Conservation (phyloP, 2,113 vertebrate species). For the Sinocyclocheilus maitianheensis region DNA sequence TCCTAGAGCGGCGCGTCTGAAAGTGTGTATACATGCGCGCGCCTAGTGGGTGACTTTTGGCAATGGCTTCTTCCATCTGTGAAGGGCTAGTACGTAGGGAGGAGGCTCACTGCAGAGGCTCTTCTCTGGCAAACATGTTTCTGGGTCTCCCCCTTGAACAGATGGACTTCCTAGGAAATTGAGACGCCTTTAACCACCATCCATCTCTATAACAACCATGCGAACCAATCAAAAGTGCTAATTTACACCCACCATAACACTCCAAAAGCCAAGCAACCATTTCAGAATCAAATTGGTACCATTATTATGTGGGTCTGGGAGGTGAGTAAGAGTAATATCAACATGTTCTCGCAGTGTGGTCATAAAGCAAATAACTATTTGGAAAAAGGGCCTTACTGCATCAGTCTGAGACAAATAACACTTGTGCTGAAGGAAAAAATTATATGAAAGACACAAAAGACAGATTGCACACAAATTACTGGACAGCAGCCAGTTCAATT, state of each 20-base stretch:
- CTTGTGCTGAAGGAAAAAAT: not conserved
- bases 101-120: conserved; percentile 7
- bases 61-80: conserved; percentile 49
- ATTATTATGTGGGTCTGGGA: conserved; percentile 33
- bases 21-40: not conserved
- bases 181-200: conserved; percentile 37
- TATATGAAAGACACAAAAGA: not conserved
- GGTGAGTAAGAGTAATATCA: conserved; percentile 20
- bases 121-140: conserved; percentile 35
- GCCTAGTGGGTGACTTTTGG: conserved; percentile 47
- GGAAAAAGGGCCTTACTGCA: not conserved
- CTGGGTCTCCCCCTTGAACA: conserved; percentile 47
- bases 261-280: conserved; percentile 31
- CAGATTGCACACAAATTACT: conserved; percentile 6
- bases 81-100: conserved; percentile 24
- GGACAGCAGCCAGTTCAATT: conserved; percentile 1
- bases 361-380: conserved; percentile 21
- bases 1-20: not conserved
- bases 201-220: conserved; percentile 47
- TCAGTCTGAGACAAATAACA: conserved; percentile 20
- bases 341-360: not conserved
- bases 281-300: conserved; percentile 29
- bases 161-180: conserved; percentile 48
- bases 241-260: conserved; percentile 49
- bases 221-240: conserved; percentile 50